phyloP scores from a whole-genome alignment of 2,888 invertebrate species.

The Thereva nobilitata region DNA sequence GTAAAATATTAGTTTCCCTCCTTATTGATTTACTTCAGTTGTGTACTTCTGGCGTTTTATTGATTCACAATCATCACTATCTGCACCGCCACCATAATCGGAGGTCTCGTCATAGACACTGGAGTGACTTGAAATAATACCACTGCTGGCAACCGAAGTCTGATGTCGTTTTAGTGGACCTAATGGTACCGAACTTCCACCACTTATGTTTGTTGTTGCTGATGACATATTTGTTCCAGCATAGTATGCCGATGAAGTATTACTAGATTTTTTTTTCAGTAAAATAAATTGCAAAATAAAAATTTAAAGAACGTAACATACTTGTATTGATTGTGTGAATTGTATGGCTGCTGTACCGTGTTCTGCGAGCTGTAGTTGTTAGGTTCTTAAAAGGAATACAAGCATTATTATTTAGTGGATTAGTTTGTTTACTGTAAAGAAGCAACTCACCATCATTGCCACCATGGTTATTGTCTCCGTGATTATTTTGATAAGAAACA shows the following conservation, averaged over 20 bases:
- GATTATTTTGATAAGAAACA: conserved; percentile 51
- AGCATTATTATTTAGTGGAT: neutral
- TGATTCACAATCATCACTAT: conserved; percentile 51
- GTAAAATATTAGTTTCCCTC: too few species aligned
- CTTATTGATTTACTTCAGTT: conserved; percentile 48
- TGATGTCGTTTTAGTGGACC: conserved; percentile 56
- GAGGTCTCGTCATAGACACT: conserved; percentile 41
- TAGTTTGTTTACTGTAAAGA: neutral
- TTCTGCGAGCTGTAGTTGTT: conserved; percentile 53
- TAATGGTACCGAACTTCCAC: conserved; percentile 47
- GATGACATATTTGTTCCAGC: conserved; percentile 17
- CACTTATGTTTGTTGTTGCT: neutral
- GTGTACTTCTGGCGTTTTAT: conserved; percentile 56
- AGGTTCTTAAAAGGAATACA: conserved; percentile 48
- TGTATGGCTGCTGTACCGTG: conserved; percentile 52
- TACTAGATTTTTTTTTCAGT: conserved; percentile 12
- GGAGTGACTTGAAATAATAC: conserved; percentile 41
- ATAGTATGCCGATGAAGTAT: conserved; percentile 31
- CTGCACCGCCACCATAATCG: conserved; percentile 45
- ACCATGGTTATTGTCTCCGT: conserved; percentile 46
- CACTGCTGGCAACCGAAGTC: conserved; percentile 37
- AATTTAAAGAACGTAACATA: conserved; percentile 42
- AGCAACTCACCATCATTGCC: conserved; percentile 47
- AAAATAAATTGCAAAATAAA: neutral
- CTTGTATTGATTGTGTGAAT: conserved; percentile 56